Evolutionary conservation across 2,113 vertebrate genomes (phyloP).

Genomic region (Aldabrachelys gigantea): DNA sequence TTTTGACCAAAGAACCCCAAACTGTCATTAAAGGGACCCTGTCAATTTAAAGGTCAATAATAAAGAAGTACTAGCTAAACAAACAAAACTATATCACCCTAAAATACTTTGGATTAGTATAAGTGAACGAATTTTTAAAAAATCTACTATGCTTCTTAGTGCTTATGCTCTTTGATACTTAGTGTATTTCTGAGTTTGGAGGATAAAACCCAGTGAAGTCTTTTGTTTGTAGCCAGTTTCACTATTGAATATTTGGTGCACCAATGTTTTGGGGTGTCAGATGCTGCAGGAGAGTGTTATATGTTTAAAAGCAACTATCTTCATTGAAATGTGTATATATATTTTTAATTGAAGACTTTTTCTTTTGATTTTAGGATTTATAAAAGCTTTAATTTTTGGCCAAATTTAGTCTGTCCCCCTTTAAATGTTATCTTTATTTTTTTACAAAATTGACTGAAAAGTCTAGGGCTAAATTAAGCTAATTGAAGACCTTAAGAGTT

Average conservation of each 20-base stretch:
- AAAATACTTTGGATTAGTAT: background rate
- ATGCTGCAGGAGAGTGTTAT: background rate
- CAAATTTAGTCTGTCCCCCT: background rate
- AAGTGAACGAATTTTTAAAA: background rate
- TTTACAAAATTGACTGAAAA: background rate
- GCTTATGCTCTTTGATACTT: background rate
- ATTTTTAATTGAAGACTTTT: background rate
- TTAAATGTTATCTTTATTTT: background rate
- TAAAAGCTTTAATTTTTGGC: background rate
- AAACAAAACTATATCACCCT: background rate
- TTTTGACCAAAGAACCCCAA: background rate
- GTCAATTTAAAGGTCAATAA: background rate
- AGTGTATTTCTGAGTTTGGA: background rate
- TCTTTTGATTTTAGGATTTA: conserved; percentile 6
- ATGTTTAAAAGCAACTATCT: background rate
- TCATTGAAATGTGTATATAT: background rate
- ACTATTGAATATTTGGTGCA: background rate
- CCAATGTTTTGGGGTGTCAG: background rate
- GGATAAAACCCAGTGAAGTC: background rate
- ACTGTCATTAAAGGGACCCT: background rate
- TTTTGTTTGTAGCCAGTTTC: background rate
- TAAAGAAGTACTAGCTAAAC: background rate
- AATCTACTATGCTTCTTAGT: background rate
- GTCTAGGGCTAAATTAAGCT: background rate
- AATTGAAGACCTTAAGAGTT: background rate